Conservation (phyloP, 2,888 invertebrate species). For the Papilio elwesi region DNA sequence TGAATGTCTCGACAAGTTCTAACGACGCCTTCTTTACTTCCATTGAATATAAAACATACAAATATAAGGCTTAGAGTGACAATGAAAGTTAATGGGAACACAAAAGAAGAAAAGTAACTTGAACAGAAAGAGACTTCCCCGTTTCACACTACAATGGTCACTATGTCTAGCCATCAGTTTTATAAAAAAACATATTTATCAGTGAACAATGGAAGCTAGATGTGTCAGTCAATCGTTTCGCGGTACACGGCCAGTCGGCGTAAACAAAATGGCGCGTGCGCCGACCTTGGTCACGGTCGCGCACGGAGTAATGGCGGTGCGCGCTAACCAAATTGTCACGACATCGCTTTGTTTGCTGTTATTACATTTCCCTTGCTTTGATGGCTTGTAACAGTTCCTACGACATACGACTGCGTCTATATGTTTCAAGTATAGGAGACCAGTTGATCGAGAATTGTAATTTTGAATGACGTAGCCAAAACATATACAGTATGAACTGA, state of each 20-base stretch:
- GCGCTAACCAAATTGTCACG: conserved; percentile 37
- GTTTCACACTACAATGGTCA: no score
- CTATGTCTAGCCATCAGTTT: neutral
- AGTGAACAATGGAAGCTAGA: neutral
- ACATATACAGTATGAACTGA: neutral
- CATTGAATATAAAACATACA: no score
- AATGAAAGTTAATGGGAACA: no score
- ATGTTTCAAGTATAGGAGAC: neutral
- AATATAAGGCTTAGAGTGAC: no score
- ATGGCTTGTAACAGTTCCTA: conserved; percentile 18
- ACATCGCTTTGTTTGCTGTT: conserved; percentile 32
- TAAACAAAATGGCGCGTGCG: conserved; percentile 40
- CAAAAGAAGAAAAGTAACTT: no score
- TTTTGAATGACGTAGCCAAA: neutral
- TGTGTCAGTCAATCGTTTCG: conserved; percentile 24
- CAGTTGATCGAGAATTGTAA: neutral
- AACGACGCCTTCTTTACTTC: no score
- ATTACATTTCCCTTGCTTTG: conserved; percentile 22
- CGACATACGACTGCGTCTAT: neutral
- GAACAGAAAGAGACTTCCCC: no score
- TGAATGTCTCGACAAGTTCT: no score
- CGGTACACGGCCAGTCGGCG: conserved; percentile 13
- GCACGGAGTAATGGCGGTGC: conserved; percentile 36
- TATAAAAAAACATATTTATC: neutral
- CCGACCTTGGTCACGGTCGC: conserved; percentile 43